These are phyloP conservation scores for Cervus canadensis DNA, from an alignment of 2,113 vertebrate genomes.

Conservation along the genomic window DNA sequence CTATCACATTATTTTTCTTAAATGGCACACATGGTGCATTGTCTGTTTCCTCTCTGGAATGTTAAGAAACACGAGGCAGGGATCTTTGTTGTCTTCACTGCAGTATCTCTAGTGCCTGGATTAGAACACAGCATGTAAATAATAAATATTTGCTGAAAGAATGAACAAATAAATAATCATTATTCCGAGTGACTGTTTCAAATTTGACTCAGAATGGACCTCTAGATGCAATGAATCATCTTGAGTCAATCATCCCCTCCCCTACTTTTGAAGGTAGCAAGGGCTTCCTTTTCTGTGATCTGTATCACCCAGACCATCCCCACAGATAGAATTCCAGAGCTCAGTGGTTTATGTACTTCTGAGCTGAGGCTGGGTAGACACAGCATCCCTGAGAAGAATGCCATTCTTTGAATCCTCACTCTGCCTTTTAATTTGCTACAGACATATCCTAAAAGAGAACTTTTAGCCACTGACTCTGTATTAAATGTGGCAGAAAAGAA, in stretches of 20 bases:
- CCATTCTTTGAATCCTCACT: conserved; percentile 68
- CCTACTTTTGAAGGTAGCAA: background rate
- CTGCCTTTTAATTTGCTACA: conserved; percentile 68
- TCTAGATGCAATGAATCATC: background rate
- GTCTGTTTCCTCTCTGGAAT: background rate
- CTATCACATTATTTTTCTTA: background rate
- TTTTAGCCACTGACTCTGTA: conserved; percentile 69
- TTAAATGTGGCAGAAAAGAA: conserved; percentile 77
- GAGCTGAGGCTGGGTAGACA: background rate
- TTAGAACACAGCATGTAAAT: background rate
- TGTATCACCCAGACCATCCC: background rate
- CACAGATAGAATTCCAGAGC: background rate
- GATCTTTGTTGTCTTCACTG: background rate
- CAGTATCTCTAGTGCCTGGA: background rate
- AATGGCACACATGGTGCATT: background rate
- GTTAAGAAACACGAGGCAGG: background rate
- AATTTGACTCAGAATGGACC: conserved; percentile 7
- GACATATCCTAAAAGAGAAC: conserved; percentile 71
- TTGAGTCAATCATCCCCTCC: background rate
- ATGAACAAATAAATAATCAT: background rate
- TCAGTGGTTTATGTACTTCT: background rate
- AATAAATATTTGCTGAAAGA: background rate
- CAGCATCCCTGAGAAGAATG: conserved; percentile 35
- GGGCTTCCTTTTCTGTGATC: background rate
- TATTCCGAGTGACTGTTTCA: background rate